Conservation (phyloP, 2,113 vertebrate species). For the Turdus rufiventris region DNA sequence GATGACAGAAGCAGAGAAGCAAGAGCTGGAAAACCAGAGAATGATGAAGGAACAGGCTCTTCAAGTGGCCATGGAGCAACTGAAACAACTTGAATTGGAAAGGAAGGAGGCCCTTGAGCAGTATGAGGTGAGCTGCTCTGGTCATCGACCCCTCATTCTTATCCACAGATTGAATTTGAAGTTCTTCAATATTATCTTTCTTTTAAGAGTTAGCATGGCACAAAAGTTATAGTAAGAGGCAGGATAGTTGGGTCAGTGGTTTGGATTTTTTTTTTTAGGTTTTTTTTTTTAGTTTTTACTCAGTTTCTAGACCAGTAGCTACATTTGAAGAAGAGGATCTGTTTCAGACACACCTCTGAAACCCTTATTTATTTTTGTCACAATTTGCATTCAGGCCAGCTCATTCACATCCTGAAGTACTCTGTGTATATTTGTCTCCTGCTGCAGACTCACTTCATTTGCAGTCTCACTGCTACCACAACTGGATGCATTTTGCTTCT, state of each 20-base stretch:
- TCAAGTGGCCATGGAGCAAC: constrained; percentile 87
- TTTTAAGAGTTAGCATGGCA: not conserved
- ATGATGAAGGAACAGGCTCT: constrained; percentile 84
- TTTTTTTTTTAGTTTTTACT: not conserved
- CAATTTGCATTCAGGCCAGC: not conserved
- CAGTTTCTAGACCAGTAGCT: not conserved
- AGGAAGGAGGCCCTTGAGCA: constrained; percentile 87
- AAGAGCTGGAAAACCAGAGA: constrained; percentile 87
- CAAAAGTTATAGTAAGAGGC: not conserved
- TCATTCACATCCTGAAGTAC: not conserved
- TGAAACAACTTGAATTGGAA: constrained; percentile 85
- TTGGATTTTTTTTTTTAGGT: accelerated
- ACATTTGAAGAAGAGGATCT: not conserved
- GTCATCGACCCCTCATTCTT: not conserved
- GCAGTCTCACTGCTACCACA: not conserved
- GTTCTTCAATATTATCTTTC: not conserved
- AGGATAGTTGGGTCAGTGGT: not conserved
- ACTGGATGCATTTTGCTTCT: not conserved
- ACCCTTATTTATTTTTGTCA: not conserved
- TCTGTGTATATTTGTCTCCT: not conserved
- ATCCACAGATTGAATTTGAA: not conserved
- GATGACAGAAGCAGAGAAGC: constrained; percentile 89
- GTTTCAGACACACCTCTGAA: not conserved
- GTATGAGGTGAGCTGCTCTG: constrained; percentile 80
- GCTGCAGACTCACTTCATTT: not conserved